Percentiles rank a stretch among this genome's conserved stretches.
Conservation (phyloP, 2,113 vertebrate genomes). For the Montifringilla adamsi region DNA sequence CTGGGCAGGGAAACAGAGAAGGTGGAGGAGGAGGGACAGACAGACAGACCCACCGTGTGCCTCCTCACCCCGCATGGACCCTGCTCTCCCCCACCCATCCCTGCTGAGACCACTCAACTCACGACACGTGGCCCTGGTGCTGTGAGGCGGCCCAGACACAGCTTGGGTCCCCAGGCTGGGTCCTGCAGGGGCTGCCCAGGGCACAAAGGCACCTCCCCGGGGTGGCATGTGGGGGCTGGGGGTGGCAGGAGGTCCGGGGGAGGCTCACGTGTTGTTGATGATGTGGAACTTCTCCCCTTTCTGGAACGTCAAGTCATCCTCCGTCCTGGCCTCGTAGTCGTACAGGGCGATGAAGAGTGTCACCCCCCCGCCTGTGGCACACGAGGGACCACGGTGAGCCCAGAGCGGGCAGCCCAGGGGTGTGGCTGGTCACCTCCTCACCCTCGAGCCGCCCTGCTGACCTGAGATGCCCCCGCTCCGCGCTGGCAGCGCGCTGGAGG, state of each 20-base stretch:
- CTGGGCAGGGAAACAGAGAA: conserved; percentile 58
- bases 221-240: not conserved
- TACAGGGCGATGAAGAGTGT: conserved; percentile 91
- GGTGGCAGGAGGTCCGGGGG: not conserved
- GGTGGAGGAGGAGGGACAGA: not conserved
- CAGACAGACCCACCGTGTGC: not conserved
- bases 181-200: too few species aligned
- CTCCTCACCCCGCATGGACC: not conserved
- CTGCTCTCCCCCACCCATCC: fast-evolving
- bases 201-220: not conserved
- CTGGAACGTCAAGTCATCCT: conserved; percentile 89
- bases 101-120: not conserved
- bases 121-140: fast-evolving
- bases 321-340: conserved; percentile 91
- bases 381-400: not conserved
- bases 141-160: not conserved
- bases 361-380: conserved; percentile 79
- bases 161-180: not conserved
- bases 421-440: too few species aligned
- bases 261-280: conserved; percentile 89
- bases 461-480: conserved; percentile 71
- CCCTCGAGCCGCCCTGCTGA: not conserved
- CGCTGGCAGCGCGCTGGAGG: conserved; percentile 28
- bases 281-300: conserved; percentile 98
- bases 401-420: fast-evolving